Evolutionary conservation across 2,888 invertebrate species (phyloP).

Genomic region (Diarsia mendica): DNA sequence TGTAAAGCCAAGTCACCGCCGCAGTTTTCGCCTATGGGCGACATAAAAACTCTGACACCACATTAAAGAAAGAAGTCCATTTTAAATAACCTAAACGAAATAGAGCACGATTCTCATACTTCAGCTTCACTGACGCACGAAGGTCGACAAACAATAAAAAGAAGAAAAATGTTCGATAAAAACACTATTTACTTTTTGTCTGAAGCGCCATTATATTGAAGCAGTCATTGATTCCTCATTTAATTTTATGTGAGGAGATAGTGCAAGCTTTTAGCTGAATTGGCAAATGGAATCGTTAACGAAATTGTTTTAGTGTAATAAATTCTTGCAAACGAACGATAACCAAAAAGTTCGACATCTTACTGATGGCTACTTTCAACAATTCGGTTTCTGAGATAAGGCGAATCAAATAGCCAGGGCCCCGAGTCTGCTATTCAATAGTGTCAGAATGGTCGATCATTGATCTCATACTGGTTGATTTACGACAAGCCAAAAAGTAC

Average conservation of each 20-base stretch:
- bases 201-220: not conserved
- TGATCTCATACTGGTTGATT: too few relatives aligned
- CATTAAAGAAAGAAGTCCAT: too few relatives aligned
- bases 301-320: not conserved
- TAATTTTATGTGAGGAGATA: slow-evolving; percentile 9
- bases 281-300: not conserved
- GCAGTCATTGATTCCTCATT: slow-evolving; percentile 11
- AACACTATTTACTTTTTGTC: slow-evolving; percentile 31
- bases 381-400: not conserved
- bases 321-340: not conserved
- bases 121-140: slow-evolving; percentile 42
- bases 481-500: too few relatives aligned
- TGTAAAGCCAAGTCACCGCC: too few relatives aligned
- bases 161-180: slow-evolving; percentile 27
- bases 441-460: too few relatives aligned
- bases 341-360: not conserved
- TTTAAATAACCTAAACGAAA: slow-evolving; percentile 22
- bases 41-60: too few relatives aligned
- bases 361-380: slow-evolving; percentile 1
- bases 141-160: slow-evolving; percentile 39
- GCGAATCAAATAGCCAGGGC: not conserved
- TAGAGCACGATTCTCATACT: slow-evolving; percentile 30
- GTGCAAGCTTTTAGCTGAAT: slow-evolving; percentile 16
- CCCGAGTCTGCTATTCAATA: too few relatives aligned
- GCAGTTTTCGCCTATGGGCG: too few relatives aligned